phyloP scores from a whole-genome alignment of 2,888 invertebrate species.

The Girardia tigrina region DNA sequence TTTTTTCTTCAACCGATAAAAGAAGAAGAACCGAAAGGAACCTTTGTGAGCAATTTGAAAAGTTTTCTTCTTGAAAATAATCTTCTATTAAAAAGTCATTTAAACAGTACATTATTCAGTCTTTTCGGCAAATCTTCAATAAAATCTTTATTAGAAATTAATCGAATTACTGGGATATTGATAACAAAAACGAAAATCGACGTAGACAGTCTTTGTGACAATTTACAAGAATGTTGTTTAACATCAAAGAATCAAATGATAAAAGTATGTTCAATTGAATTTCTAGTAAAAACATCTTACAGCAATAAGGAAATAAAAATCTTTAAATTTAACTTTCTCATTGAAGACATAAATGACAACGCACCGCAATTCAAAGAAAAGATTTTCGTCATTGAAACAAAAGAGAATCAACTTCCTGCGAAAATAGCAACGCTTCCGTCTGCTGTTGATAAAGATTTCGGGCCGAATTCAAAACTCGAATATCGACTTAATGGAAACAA shows the following conservation, averaged over 20 bases:
- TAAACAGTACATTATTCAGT: background rate
- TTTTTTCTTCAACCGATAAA: background rate
- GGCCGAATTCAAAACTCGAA: background rate
- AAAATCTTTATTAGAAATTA: background rate
- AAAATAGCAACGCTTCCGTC: background rate
- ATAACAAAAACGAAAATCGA: background rate
- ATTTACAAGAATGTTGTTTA: background rate
- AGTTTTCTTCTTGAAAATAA: background rate
- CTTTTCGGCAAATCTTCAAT: background rate
- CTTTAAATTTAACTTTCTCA: background rate
- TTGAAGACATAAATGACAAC: conserved; percentile 9
- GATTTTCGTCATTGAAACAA: background rate
- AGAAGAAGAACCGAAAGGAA: conserved; percentile 17
- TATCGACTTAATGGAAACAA: background rate
- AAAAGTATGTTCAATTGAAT: background rate
- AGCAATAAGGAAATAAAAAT: background rate
- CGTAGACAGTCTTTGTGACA: background rate
- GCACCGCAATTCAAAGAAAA: background rate
- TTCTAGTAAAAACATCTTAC: background rate
- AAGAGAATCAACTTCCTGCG: background rate
- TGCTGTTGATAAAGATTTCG: conserved; percentile 11
- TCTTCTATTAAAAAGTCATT: background rate
- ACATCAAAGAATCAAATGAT: background rate
- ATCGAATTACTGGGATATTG: background rate
- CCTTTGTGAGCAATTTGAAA: background rate